Conservation (phyloP, 1,140 invertebrate genomes). For the Galleria mellonella region DNA sequence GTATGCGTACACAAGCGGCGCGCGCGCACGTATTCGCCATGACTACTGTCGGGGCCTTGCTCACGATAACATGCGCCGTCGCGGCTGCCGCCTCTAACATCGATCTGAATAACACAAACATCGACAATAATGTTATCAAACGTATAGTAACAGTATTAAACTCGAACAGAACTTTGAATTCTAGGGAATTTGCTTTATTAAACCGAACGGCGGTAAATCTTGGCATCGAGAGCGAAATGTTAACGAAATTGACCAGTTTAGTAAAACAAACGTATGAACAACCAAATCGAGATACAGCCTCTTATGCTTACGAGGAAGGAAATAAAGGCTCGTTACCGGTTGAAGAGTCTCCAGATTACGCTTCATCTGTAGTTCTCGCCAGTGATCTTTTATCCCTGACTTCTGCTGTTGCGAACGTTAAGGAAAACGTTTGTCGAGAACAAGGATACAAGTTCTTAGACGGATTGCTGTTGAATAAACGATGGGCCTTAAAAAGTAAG, state of each 20-base stretch:
- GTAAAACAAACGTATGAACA: conserved; percentile 11
- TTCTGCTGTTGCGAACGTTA: conserved; percentile 55
- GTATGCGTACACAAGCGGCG: conserved; percentile 38
- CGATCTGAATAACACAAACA: conserved; percentile 28
- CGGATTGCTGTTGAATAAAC: conserved; percentile 63
- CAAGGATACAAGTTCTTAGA: conserved; percentile 69
- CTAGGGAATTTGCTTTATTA: conserved; percentile 24
- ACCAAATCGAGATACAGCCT: conserved; percentile 18
- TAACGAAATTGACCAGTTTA: conserved; percentile 31
- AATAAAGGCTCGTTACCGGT: conserved; percentile 25
- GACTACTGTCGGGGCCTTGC: conserved; percentile 20
- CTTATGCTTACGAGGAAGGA: conserved; percentile 11
- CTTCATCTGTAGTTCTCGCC: conserved; percentile 57
- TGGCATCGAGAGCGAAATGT: conserved; percentile 35
- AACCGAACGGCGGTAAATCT: conserved; percentile 36
- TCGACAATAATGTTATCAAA: conserved; percentile 36
- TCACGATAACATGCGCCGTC: conserved; percentile 38
- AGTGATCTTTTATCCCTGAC: conserved; percentile 62
- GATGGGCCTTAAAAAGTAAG: conserved; percentile 76
- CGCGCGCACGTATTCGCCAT: conserved; percentile 52
- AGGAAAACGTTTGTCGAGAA: conserved; percentile 60
- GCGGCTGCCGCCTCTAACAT: conserved; percentile 7
- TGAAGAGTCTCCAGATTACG: conserved; percentile 60
- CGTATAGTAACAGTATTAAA: conserved; percentile 27
- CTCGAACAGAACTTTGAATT: conserved; percentile 30